A percentile compares a stretch with the other conserved stretches of the same genome.
phyloP scores from a whole-genome alignment of 1,140 invertebrate genomes.

The Platorchestia sp. region DNA sequence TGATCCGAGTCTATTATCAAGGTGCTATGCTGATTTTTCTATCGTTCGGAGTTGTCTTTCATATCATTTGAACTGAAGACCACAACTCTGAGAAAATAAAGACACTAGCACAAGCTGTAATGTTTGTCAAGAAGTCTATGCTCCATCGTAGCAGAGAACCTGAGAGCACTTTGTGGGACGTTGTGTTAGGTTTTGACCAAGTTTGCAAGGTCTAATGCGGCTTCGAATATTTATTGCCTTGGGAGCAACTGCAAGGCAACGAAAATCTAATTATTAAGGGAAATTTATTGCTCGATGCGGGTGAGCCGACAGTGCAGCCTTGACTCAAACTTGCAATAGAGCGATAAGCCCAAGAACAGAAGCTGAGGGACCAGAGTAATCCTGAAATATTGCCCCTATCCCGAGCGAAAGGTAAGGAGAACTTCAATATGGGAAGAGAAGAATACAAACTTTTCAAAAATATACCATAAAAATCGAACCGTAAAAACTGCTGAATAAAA shows the following conservation, averaged over 20 bases:
- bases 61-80: no score
- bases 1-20: no score
- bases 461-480: no score
- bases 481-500: no score
- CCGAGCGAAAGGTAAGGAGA: no score
- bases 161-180: no score
- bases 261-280: conserved; percentile 10
- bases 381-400: not conserved
- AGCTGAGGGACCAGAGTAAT: not conserved
- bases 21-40: no score
- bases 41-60: no score
- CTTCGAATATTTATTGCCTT: not conserved
- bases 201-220: not conserved
- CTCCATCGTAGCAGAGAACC: no score
- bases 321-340: not conserved
- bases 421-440: not conserved
- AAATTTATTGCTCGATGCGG: not conserved
- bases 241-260: not conserved
- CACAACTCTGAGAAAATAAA: no score
- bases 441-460: not conserved
- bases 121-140: no score
- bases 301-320: not conserved
- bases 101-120: no score
- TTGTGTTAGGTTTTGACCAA: not conserved
- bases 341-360: not conserved